Evolutionary conservation across 2,888 invertebrate genomes (phyloP), one percentile per base, ranked within the genome.

Genomic region (Alcis repandata): DNA sequence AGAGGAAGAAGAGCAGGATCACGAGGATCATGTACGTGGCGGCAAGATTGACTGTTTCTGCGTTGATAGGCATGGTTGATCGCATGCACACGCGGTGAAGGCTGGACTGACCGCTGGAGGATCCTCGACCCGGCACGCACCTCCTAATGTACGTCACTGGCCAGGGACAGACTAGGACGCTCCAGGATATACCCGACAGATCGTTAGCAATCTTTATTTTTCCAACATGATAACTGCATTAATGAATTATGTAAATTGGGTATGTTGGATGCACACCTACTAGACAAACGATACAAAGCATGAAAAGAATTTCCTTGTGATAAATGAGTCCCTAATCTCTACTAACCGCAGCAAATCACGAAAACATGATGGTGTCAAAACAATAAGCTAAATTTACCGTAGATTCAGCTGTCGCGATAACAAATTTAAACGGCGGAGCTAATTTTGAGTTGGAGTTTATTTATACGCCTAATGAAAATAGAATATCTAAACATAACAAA

Each of bases 1-100:
- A 96, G 45, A 96, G 91, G 76, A 95, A 93, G 82, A 95, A 94
- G 40, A 96, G 90, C 41, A 96, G 89, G 68, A 95, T 88, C 67
- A 96, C 94, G 59, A 96, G 93, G 84, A 96, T 96, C 86, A 95
- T 91, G 83, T 96, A 96, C 60, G 96, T 96, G 76, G 96, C 95
- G 58, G 96, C 93, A 75, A 96, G 92, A 85, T 95, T 96, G 59
- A 94, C 94, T 48, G 95, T 95, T 88, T 96, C 96, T 36, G 94
- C 92, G 89, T 93, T 94, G 83, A 92, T 88, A 78, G 92, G 88
- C 93, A 93, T 94, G 88, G 75, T 82, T 79, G 83, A 83, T 70
- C 71, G 68, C 68, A 76, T 77, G 76, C 49, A 36, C 51, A 36
- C 51, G 76, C 75, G 53, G 40, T 36, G 51, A 78, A 76, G 79